A percentile compares a stretch with the other conserved stretches of the same genome.
Conservation (phyloP, 2,113 vertebrate genomes). For the Sclerurus mexicanus region DNA sequence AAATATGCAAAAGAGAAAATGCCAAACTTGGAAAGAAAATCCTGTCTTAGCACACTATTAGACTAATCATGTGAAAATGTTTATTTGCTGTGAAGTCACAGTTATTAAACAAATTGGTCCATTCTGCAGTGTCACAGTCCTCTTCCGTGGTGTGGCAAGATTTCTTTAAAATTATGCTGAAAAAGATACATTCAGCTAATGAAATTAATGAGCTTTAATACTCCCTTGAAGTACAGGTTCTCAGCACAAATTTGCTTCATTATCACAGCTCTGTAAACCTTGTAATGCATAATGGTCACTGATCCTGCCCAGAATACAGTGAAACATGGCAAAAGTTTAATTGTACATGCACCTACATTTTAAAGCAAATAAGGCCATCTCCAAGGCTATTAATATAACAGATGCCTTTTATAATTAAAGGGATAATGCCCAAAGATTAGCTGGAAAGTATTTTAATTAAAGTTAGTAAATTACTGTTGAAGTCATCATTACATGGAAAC, state of each 20-base stretch:
- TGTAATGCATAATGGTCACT: slow-evolving; percentile 50
- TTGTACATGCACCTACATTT: slow-evolving; percentile 66
- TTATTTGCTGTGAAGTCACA: slow-evolving; percentile 53
- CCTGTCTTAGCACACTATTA: slow-evolving; percentile 6
- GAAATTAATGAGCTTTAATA: slow-evolving; percentile 66
- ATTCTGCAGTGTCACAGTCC: background rate
- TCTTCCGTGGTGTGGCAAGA: background rate
- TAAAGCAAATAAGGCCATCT: slow-evolving; percentile 60
- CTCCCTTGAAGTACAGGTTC: slow-evolving; percentile 53
- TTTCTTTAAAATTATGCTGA: slow-evolving; percentile 20
- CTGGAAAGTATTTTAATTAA: slow-evolving; percentile 65
- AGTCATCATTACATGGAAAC: slow-evolving; percentile 25
- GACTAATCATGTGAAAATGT: slow-evolving; percentile 47
- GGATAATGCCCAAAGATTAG: slow-evolving; percentile 64
- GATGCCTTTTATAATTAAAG: slow-evolving; percentile 57
- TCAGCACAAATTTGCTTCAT: slow-evolving; percentile 55
- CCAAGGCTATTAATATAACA: slow-evolving; percentile 53
- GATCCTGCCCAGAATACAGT: slow-evolving; percentile 33
- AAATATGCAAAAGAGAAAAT: slow-evolving; percentile 5
- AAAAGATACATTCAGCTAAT: slow-evolving; percentile 56
- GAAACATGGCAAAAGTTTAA: slow-evolving; percentile 59
- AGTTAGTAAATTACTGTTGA: slow-evolving; percentile 58
- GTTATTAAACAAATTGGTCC: slow-evolving; percentile 48
- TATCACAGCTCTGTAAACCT: slow-evolving; percentile 54
- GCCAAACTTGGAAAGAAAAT: slow-evolving; percentile 12